These are phyloP conservation scores for Rhagonycha fulva DNA, from an alignment of 2,888 invertebrate species.

Conservation along the genomic window DNA sequence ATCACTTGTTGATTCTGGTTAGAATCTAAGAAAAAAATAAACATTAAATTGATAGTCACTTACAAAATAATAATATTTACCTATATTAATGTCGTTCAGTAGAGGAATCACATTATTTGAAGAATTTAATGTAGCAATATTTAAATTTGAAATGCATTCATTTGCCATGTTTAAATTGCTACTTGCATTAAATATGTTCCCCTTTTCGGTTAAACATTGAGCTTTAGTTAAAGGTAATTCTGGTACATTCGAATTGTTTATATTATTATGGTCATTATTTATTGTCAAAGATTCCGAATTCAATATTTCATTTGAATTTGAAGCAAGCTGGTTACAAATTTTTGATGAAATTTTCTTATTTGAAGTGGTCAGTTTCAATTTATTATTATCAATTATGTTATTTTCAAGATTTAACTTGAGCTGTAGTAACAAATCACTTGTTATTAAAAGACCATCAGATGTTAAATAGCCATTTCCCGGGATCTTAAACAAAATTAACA, in stretches of 20 bases:
- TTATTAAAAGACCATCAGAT: conserved; percentile 38
- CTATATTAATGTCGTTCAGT: neutral
- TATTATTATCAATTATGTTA: conserved; percentile 14
- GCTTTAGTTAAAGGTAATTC: neutral
- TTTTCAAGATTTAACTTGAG: conserved; percentile 30
- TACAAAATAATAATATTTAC: neutral
- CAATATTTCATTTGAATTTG: conserved; percentile 4
- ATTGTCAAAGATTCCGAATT: conserved; percentile 12
- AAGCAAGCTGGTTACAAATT: neutral
- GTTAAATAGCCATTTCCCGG: conserved; percentile 39
- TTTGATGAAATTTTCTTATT: neutral
- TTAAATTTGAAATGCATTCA: neutral
- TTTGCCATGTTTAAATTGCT: neutral
- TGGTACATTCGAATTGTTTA: neutral
- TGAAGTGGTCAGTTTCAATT: neutral
- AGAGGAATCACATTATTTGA: neutral
- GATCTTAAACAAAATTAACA: conserved; percentile 29
- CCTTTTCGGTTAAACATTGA: neutral
- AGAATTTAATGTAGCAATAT: neutral
- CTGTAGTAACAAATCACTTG: conserved; percentile 40
- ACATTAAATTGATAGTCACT: neutral
- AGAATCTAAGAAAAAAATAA: neutral
- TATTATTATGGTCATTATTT: neutral
- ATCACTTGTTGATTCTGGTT: neutral
- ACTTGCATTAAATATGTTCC: neutral